phyloP scores from a whole-genome alignment of 1,140 invertebrate genomes.

The Dreissena polymorpha region DNA sequence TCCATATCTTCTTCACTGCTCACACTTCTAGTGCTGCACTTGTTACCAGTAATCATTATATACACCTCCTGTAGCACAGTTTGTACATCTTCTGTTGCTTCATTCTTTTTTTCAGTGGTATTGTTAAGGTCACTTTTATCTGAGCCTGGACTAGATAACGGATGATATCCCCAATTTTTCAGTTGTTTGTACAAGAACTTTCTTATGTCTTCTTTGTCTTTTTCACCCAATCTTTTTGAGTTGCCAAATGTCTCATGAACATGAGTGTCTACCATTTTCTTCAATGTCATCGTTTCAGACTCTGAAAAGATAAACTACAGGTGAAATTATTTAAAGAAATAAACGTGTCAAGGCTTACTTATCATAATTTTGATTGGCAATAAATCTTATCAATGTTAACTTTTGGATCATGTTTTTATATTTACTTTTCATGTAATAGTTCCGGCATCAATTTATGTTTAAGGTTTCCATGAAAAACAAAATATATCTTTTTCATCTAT shows the following conservation, averaged over 20 bases:
- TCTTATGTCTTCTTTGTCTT: constrained; percentile 48
- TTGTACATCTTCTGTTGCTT: constrained; percentile 18
- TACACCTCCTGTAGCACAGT: background rate
- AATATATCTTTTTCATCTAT: too few species aligned
- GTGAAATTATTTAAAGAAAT: too few species aligned
- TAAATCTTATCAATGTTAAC: too few species aligned
- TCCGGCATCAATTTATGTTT: too few species aligned
- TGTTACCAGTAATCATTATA: constrained; percentile 5
- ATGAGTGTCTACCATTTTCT: constrained; percentile 36
- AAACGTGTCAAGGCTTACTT: too few species aligned
- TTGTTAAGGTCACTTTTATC: constrained; percentile 30
- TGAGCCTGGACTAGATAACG: background rate
- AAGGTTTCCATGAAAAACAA: too few species aligned
- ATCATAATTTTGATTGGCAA: too few species aligned
- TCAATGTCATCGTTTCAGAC: constrained; percentile 16
- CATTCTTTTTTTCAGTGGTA: background rate
- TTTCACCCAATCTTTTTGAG: constrained; percentile 45
- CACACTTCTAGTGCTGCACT: background rate
- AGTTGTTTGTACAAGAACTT: constrained; percentile 44
- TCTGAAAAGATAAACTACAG: constrained; percentile 20
- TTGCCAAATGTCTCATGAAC: constrained; percentile 50
- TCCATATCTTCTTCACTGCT: background rate
- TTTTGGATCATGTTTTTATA: too few species aligned
- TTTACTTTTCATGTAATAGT: too few species aligned
- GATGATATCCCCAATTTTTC: constrained; percentile 2